phyloP scores from a whole-genome alignment of 2,113 vertebrate genomes.

The Penelope pileata region DNA sequence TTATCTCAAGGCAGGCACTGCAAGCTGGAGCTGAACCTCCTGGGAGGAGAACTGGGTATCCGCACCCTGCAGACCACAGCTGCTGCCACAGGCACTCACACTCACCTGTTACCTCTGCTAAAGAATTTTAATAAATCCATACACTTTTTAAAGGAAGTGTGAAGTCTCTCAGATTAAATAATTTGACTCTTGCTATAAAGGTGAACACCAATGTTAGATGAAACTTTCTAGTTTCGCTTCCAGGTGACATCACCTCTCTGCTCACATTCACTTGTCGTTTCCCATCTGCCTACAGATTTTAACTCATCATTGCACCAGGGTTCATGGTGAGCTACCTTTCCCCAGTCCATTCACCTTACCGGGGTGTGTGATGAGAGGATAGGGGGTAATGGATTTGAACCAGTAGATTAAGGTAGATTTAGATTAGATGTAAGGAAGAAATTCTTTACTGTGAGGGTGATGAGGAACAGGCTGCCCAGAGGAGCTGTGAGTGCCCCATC shows the following conservation, averaged over 20 bases:
- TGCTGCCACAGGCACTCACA: background rate
- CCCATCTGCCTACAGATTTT: background rate
- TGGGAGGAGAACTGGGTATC: rapidly evolving
- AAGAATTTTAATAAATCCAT: background rate
- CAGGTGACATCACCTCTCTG: background rate
- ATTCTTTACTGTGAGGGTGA: background rate
- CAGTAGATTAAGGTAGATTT: background rate
- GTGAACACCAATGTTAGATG: background rate
- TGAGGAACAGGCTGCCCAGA: background rate
- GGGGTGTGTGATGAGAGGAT: background rate
- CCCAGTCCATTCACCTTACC: background rate
- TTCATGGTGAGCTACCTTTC: background rate
- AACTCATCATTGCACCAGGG: background rate
- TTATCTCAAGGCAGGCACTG: background rate
- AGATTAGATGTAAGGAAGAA: background rate
- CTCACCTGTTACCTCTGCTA: background rate
- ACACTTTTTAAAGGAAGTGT: background rate
- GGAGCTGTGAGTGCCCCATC: background rate
- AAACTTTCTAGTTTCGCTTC: background rate
- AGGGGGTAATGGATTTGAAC: background rate
- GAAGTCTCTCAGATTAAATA: background rate
- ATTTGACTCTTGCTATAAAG: background rate
- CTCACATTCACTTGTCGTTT: background rate
- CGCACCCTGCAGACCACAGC: background rate
- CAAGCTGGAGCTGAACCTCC: rapidly evolving